Evolutionary conservation across 2,888 invertebrate genomes (phyloP).

Genomic region (Tillus elongatus): DNA sequence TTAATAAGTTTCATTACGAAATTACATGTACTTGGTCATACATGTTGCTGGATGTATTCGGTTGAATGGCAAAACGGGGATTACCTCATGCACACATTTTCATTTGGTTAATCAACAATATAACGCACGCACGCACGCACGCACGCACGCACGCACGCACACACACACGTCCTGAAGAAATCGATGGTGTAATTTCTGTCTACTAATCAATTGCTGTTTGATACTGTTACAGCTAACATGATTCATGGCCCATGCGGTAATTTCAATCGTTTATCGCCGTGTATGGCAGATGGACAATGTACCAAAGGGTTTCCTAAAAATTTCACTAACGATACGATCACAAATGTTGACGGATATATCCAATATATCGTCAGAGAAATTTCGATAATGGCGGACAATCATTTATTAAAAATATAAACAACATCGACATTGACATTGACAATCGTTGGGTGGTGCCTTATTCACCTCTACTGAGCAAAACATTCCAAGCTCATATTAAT

Average conservation of each 20-base stretch:
- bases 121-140: no score
- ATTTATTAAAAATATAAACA: constrained; percentile 13
- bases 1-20: constrained; percentile 18
- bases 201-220: constrained; percentile 23
- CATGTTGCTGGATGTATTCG: constrained; percentile 24
- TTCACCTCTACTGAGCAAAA: constrained; percentile 22
- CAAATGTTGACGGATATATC: constrained; percentile 26
- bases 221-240: constrained; percentile 31
- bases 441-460: constrained; percentile 34
- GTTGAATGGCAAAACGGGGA: constrained; percentile 28
- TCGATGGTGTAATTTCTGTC: constrained; percentile 29
- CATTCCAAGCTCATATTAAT: constrained; percentile 28
- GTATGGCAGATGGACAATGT: constrained; percentile 33
- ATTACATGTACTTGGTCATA: constrained; percentile 8
- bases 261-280: constrained; percentile 32
- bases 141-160: no score
- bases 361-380: constrained; percentile 20
- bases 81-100: constrained; percentile 26
- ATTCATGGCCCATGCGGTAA: no score
- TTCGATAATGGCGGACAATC: constrained; percentile 10
- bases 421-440: constrained; percentile 19
- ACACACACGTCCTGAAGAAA: constrained; percentile 27
- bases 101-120: constrained; percentile 28
- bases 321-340: no score
- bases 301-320: constrained; percentile 21